phyloP scores from a whole-genome alignment of 2,113 vertebrate species.

The Psilopogon haemacephalus region DNA sequence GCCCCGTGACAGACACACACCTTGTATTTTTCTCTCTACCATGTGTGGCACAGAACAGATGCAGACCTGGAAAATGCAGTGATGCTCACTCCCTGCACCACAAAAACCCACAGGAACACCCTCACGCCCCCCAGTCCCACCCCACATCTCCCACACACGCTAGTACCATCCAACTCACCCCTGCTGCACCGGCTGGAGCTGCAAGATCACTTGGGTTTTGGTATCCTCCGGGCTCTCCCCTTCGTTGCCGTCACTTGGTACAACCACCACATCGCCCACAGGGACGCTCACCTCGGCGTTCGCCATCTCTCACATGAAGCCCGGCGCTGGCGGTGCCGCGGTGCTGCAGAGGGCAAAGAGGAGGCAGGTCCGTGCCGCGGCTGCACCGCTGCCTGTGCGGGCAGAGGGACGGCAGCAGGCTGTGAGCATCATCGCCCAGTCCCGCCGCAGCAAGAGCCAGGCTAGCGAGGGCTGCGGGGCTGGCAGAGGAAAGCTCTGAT shows the following conservation, averaged over 20 bases:
- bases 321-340: neutral
- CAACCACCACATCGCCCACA: constrained; percentile 85
- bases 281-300: constrained; percentile 89
- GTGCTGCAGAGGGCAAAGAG: constrained; percentile 25
- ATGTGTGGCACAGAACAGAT: accelerated
- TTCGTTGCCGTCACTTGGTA: constrained; percentile 83
- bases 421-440: neutral
- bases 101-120: neutral
- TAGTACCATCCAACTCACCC: constrained; percentile 76
- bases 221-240: constrained; percentile 84
- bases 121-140: neutral
- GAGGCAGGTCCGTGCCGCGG: neutral
- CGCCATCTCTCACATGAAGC: constrained; percentile 87
- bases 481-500: neutral
- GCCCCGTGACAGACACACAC: neutral
- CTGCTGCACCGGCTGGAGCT: constrained; percentile 88
- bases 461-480: neutral
- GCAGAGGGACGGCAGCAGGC: neutral
- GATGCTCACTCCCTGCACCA: accelerated
- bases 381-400: neutral
- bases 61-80: neutral
- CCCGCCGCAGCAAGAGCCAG: neutral
- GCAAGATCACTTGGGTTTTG: constrained; percentile 90
- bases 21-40: neutral
- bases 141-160: neutral